Base-by-base conservation (phyloP, 2,888 invertebrate genomes). In the Bombylius discolor region DNA sequence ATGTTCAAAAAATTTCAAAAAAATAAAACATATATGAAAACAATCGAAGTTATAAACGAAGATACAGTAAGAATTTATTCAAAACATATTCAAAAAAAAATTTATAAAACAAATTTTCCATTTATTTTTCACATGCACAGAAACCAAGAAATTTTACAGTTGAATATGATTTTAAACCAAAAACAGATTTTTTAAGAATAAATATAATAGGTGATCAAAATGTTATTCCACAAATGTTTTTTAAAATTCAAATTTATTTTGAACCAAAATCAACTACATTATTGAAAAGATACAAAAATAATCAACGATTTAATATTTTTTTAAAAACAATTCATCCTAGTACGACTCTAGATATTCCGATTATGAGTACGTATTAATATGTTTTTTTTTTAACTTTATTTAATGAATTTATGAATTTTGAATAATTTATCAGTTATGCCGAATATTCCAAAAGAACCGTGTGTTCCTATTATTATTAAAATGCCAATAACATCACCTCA, bases 321-420 rank as follows among this genome's bases (percentile, higher is more conserved):
- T 32, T 58, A 4, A 11, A n/a, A 1, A 33, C 46, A 4, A 42
- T 31, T 14, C 58, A 56, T 52, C 58, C 58, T n/a, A 51, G 54
- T 14, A 11, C 53, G 8, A 52, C n/a, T 13, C 5, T 58, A 5
- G 58, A 54, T 34, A 31, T 56, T 11, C 58, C 58, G 13, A 34
- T 58, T 36, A 32, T 56, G 12, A 11, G 56, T 56, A 48, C 47
- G 51, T 31, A 39, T 39, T 9, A 4, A n/a, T 11, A 23, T 52
- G n/a, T 44, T 46, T 33, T 45, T n/a, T 12, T 12, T 23, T 49
- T 33, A 33, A 32, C 4, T 36, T 34, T 49, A 49, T 33, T 32
- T 42, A 8, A 42, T 11, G 11, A 23, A 46, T 31, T 14, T 46
- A 34, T 47, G 39, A 31, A 13, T 42, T n/a, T n/a, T n/a, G n/a